A percentile compares a stretch with the other conserved stretches of the same genome.
Evolutionary conservation across 2,888 invertebrate species (phyloP).

Genomic region (Escarpia spicata): DNA sequence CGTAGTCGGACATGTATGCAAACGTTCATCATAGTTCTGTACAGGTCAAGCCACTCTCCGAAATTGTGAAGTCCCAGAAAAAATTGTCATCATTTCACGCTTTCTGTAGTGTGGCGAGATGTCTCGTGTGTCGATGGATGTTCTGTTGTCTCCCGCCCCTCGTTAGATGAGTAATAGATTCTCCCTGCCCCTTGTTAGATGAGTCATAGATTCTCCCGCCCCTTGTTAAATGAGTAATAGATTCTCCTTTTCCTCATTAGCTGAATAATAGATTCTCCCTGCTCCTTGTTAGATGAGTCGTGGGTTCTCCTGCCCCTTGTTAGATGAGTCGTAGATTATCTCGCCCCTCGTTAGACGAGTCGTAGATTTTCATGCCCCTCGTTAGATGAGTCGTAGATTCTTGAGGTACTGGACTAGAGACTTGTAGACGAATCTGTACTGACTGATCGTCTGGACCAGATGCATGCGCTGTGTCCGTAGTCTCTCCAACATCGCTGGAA

Average conservation of each 20-base stretch:
- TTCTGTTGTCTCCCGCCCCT: not conserved
- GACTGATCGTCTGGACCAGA: conserved; percentile 87
- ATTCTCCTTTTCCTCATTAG: no score
- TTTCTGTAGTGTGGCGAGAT: not conserved
- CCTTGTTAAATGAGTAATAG: no score
- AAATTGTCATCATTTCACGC: not conserved
- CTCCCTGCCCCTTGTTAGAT: conserved; percentile 69
- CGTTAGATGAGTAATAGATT: conserved; percentile 83
- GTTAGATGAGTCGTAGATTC: conserved; percentile 81
- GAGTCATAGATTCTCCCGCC: conserved; percentile 78
- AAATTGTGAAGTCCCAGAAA: not conserved
- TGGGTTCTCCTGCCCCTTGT: no score
- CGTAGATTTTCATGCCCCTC: no score
- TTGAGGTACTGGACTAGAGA: conserved; percentile 86
- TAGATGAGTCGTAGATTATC: no score
- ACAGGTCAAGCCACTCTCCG: not conserved
- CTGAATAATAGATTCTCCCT: no score
- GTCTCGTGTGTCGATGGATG: not conserved
- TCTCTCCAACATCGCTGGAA: conserved; percentile 81
- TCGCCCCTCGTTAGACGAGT: no score
- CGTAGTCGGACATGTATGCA: not conserved
- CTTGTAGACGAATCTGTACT: conserved; percentile 89
- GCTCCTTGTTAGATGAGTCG: no score
- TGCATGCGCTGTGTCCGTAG: conserved; percentile 88
- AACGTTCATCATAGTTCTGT: not conserved